phyloP scores from a whole-genome alignment of 1,140 invertebrate species.

The Sitobion miscanthi region DNA sequence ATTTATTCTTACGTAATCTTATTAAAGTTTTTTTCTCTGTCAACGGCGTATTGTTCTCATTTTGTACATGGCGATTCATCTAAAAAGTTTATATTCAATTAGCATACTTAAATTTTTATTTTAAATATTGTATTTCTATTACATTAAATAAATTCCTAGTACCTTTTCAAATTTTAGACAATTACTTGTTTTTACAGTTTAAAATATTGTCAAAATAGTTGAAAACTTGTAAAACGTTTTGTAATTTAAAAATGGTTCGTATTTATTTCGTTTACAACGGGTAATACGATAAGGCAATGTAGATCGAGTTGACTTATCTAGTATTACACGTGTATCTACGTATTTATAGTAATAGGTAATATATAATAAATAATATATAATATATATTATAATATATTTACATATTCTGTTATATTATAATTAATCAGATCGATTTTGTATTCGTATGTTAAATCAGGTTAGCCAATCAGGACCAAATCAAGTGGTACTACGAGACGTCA shows the following conservation, averaged over 20 bases:
- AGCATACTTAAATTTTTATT: conserved; percentile 4
- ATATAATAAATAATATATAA: too few species aligned
- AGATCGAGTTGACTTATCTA: not conserved
- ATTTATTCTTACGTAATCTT: not conserved
- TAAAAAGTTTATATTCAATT: conserved; percentile 34
- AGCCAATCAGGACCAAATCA: conserved; percentile 69
- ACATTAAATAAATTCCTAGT: not conserved
- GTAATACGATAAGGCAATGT: not conserved
- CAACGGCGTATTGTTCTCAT: not conserved
- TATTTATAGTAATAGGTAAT: not conserved
- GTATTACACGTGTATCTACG: not conserved
- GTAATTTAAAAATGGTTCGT: not conserved
- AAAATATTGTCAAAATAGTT: not conserved
- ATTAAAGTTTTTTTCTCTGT: not conserved
- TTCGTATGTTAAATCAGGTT: conserved; percentile 63
- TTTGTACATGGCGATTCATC: not conserved
- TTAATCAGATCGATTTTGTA: not conserved
- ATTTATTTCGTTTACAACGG: not conserved
- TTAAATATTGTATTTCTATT: not conserved
- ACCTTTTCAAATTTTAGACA: not conserved
- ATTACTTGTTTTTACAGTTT: not conserved
- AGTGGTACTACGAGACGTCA: conserved; percentile 73
- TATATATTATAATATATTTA: not conserved
- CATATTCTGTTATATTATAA: not conserved
- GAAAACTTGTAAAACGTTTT: not conserved